Conservation (phyloP, 2,888 invertebrate species). For the Perdita meconis region DNA sequence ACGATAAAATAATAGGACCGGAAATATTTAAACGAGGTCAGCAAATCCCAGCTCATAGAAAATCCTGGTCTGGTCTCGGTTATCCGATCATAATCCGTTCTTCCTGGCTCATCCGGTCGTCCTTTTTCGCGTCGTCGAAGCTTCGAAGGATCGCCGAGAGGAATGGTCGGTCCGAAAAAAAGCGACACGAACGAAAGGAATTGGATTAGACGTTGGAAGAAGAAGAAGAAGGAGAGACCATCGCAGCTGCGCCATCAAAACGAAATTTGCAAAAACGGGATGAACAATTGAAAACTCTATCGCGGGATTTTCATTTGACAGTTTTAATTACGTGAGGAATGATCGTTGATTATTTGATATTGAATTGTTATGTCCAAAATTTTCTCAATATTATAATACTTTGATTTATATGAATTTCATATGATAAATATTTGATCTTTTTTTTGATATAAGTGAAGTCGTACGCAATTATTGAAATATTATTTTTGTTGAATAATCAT, state of each 20-base stretch:
- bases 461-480: no score
- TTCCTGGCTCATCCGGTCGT: conserved; percentile 26
- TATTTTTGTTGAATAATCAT: no score
- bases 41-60: conserved; percentile 54
- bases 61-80: conserved; percentile 44
- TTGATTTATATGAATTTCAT: no score
- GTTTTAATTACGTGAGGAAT: not conserved
- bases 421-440: no score
- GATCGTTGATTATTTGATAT: not conserved
- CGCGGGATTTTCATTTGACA: not conserved
- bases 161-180: conserved; percentile 41
- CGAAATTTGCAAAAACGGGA: conserved; percentile 14
- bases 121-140: conserved; percentile 45
- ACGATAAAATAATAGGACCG: conserved; percentile 46
- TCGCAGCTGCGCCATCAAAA: conserved; percentile 4
- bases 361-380: no score
- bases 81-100: conserved; percentile 68
- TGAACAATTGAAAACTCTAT: not conserved
- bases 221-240: not conserved
- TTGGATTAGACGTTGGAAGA: conserved; percentile 30
- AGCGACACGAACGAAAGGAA: conserved; percentile 24
- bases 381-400: no score
- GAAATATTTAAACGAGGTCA: conserved; percentile 61
- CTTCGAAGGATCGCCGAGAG: conserved; percentile 31
- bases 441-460: no score